These are phyloP conservation scores for Acanthurus lineatus DNA, from an alignment of 2,797 vertebrate genomes.

Conservation along the genomic window DNA sequence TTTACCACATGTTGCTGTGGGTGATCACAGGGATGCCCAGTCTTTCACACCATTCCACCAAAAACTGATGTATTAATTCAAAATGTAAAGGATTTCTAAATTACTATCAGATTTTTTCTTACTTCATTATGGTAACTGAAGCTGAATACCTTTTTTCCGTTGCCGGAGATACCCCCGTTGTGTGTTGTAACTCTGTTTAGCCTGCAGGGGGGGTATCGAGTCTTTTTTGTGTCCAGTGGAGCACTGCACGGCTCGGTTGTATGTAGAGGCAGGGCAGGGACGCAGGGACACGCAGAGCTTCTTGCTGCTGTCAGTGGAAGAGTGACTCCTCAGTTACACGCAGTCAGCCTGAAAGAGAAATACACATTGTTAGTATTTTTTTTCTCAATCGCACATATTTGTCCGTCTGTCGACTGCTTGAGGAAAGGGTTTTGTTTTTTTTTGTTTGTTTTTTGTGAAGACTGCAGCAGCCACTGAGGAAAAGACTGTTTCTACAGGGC, in stretches of 20 bases:
- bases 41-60: no score
- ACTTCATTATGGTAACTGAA: no score
- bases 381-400: not conserved
- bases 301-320: constrained; percentile 39
- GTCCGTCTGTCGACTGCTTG: not conserved
- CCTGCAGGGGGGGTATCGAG: constrained; percentile 48
- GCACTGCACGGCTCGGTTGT: constrained; percentile 28
- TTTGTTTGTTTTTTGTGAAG: constrained; percentile 20
- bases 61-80: no score
- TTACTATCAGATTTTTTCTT: no score
- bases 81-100: no score
- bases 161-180: no score
- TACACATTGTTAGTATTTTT: constrained; percentile 7
- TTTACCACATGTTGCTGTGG: no score
- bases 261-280: constrained; percentile 64
- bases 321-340: constrained; percentile 23
- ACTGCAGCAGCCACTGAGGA: constrained; percentile 50
- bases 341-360: constrained; percentile 30
- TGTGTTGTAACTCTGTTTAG: no score
- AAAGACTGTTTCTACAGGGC: constrained; percentile 16
- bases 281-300: constrained; percentile 27
- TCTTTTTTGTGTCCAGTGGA: not conserved
- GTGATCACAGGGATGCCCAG: no score
- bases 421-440: not conserved
- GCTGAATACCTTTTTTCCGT: no score